A percentile compares a stretch with the other conserved stretches of the same genome.
These are phyloP conservation scores for Halictus quadricinctus DNA, from an alignment of 2,888 invertebrate species.

Conservation along the genomic window DNA sequence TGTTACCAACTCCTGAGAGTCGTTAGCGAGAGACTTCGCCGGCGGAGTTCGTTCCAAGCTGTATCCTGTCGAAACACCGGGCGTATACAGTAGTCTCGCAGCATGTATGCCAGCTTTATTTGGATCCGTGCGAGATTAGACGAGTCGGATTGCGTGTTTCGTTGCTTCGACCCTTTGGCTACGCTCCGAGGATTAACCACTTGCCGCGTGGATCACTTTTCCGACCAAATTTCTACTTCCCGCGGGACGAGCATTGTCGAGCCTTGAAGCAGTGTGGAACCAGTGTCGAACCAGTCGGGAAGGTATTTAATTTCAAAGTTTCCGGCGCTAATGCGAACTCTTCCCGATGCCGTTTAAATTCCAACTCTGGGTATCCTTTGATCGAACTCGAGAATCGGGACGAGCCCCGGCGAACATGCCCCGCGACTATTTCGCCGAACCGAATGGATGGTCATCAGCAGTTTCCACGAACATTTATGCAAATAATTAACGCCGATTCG, in stretches of 20 bases:
- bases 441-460: background rate
- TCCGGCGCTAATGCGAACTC: background rate
- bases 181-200: background rate
- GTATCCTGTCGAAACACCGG: constrained; percentile 35
- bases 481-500: background rate
- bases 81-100: background rate
- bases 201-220: constrained; percentile 4
- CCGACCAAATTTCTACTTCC: background rate
- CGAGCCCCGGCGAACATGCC: background rate
- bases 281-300: too few relatives aligned
- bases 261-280: background rate
- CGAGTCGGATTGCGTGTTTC: constrained; percentile 1
- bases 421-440: background rate
- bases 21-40: constrained; percentile 36
- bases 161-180: background rate
- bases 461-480: background rate
- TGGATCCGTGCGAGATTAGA: background rate
- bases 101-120: background rate
- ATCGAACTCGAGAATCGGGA: background rate
- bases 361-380: background rate
- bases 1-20: constrained; percentile 52
- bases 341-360: background rate
- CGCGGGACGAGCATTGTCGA: background rate
- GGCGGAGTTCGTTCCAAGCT: constrained; percentile 15
- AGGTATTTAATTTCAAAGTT: background rate